These are phyloP conservation scores for Sarcophilus harrisii DNA, from an alignment of 2,797 vertebrate genomes.

Conservation along the genomic window DNA sequence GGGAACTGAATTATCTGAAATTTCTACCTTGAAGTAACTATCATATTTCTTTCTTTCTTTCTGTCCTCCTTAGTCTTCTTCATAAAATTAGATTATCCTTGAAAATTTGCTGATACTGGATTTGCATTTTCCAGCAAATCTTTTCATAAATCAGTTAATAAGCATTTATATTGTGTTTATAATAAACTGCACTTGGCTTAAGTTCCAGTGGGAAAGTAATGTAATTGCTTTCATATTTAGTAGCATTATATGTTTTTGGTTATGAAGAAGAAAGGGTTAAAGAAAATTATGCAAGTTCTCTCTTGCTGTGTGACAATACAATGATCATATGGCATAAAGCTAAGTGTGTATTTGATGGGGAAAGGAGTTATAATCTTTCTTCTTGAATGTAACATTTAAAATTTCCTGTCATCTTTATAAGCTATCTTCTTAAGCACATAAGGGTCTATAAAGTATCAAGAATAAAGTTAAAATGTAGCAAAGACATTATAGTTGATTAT, in stretches of 20 bases:
- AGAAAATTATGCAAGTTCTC: neutral
- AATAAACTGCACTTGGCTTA: neutral
- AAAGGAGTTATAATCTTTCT: neutral
- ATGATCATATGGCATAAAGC: neutral
- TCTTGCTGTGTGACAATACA: neutral
- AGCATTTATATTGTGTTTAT: neutral
- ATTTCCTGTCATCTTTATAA: neutral
- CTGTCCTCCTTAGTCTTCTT: neutral
- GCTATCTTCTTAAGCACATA: neutral
- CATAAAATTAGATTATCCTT: neutral
- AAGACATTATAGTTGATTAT: neutral
- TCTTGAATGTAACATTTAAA: neutral
- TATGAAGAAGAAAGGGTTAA: neutral
- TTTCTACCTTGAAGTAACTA: neutral
- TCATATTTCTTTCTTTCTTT: neutral
- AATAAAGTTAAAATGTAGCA: neutral
- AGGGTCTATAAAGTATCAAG: neutral
- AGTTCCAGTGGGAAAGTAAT: neutral
- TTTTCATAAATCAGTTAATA: neutral
- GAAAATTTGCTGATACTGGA: neutral
- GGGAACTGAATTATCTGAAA: neutral
- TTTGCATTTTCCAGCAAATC: neutral
- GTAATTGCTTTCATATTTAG: neutral
- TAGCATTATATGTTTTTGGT: neutral
- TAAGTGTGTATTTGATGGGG: neutral